Conservation (phyloP, 2,888 invertebrate genomes). For the Pinctada fucata region DNA sequence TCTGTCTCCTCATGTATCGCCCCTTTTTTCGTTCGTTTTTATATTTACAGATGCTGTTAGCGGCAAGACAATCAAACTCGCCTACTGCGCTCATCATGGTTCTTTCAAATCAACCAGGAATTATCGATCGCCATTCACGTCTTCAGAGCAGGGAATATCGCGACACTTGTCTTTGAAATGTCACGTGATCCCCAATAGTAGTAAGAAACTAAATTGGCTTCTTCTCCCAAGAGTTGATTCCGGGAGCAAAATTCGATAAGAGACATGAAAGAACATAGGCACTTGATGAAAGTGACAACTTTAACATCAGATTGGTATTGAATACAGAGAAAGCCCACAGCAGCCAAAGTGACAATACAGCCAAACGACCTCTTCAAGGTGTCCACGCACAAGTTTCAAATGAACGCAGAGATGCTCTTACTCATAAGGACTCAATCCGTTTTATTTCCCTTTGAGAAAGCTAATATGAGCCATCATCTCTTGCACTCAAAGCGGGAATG, state of each 20-base stretch:
- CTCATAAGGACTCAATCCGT: no score
- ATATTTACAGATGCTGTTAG: conserved; percentile 10
- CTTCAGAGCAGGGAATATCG: background rate
- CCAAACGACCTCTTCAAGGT: no score
- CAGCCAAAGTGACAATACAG: no score
- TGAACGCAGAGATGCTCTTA: no score
- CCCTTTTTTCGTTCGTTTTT: background rate
- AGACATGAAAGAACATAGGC: background rate
- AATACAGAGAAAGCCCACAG: background rate
- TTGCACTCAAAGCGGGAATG: no score
- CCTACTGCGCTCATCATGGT: conserved; percentile 7
- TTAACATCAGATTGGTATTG: background rate
- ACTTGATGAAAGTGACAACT: conserved; percentile 1
- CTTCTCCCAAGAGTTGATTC: background rate
- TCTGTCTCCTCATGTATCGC: background rate
- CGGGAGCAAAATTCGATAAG: conserved; percentile 9
- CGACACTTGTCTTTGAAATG: background rate
- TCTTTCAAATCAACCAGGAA: conserved; percentile 4
- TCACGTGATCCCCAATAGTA: conserved; percentile 8
- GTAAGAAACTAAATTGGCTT: background rate
- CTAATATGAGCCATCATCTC: no score
- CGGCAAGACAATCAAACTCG: conserved; percentile 9
- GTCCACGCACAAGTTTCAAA: no score
- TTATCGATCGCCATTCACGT: background rate
- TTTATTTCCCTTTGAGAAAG: no score